Evolutionary conservation across 2,888 invertebrate species (phyloP), one percentile per base, ranked within the genome.

Genomic region (Agrochola lychnidis): DNA sequence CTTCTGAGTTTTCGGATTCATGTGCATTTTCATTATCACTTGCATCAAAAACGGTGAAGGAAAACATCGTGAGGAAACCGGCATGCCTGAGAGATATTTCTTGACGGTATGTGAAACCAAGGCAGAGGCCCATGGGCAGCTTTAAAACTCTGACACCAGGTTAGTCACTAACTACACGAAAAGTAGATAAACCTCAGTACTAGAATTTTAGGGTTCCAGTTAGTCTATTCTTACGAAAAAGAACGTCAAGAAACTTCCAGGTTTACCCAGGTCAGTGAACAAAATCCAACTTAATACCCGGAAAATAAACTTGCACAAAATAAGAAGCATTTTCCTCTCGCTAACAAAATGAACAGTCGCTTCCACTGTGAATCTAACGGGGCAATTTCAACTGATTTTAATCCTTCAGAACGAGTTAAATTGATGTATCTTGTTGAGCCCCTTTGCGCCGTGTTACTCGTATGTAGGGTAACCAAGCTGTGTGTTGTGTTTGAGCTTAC

Each of bases 391-490:
- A 69, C 67, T 63, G 75, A 78, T 70, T 82, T 79, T 82, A 79
- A 82, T 83, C 79, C 75, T 63, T 51, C 62, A 25, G 10, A 79
- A 79, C 68, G 75, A 79, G 75, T 14, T 70, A 68, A 82, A 82
- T 82, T 83, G 78, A 83, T 70, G 79, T 83, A 69, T 78, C 36
- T 53, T 40, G 42, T 53, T 36, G 45, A 82, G 68, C 70, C 62
- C 59, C 51, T 67, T 53, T 36, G 74, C 16, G 36, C 70, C 14
- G 7, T 45, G 63, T 56, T 68, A 14, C 59, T 71, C 59, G 22
- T 9, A 14, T 48, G 70, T 83, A 69, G 62, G 63, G 57, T 63
- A 30, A 19, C 75, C 36, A 57, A 56, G 36, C 42, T 36, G 10
- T 36, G 48, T 68, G 36, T 59, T 42, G 14, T 62, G 61, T 66